Conservation (phyloP, 2,113 vertebrate species). For the Pangasianodon gigas region DNA sequence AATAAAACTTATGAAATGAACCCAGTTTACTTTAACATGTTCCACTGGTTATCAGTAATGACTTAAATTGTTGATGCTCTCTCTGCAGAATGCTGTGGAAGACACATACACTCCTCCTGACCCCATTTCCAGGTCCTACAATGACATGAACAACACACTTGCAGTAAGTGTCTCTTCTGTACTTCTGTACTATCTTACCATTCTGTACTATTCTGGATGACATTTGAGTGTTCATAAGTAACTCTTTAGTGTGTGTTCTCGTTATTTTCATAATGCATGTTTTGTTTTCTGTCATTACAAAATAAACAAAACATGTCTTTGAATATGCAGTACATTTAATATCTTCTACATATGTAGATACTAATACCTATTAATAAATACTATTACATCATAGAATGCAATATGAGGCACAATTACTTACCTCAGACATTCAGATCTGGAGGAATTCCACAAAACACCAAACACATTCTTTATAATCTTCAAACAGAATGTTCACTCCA, state of each 20-base stretch:
- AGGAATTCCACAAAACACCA: background rate
- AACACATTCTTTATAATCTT: background rate
- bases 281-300: too few species aligned
- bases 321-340: too few species aligned
- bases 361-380: background rate
- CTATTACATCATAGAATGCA: background rate
- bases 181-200: background rate
- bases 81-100: background rate
- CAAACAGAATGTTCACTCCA: background rate
- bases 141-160: background rate
- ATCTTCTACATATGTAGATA: too few species aligned
- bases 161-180: background rate
- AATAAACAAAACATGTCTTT: too few species aligned
- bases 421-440: background rate
- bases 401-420: too few species aligned
- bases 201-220: background rate
- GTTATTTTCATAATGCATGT: too few species aligned
- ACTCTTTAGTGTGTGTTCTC: background rate
- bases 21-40: too few species aligned
- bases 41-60: too few species aligned
- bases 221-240: too few species aligned
- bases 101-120: background rate
- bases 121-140: background rate
- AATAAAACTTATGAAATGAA: too few species aligned
- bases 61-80: background rate